A percentile compares a stretch with the other conserved stretches of the same genome.
These are phyloP conservation scores for Stenoptilia bipunctidactyla DNA, from an alignment of 2,888 invertebrate species.

Conservation along the genomic window DNA sequence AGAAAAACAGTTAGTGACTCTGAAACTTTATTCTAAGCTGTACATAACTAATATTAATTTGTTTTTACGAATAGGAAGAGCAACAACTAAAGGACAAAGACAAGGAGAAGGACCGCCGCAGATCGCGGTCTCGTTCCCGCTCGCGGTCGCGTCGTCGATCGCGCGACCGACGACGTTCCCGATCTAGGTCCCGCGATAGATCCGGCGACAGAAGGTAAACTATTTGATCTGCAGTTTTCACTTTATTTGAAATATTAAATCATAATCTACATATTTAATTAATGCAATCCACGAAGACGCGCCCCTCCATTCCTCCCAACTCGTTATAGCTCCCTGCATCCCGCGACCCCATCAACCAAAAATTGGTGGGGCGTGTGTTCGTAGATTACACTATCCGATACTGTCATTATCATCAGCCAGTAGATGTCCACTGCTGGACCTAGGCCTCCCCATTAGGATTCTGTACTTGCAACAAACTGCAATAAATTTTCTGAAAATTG, in stretches of 20 bases:
- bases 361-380: slow-evolving; percentile 9
- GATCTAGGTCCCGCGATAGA: slow-evolving; percentile 45
- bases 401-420: too few relatives aligned
- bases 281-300: too few relatives aligned
- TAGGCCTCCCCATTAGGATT: too few relatives aligned
- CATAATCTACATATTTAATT: too few relatives aligned
- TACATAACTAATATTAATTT: too few relatives aligned
- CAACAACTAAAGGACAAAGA: slow-evolving; percentile 72
- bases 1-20: too few relatives aligned
- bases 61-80: too few relatives aligned
- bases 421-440: too few relatives aligned
- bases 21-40: too few relatives aligned
- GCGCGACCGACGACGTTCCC: slow-evolving; percentile 44
- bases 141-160: slow-evolving; percentile 34
- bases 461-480: too few relatives aligned
- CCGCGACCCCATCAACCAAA: slow-evolving; percentile 8
- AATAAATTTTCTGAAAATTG: too few relatives aligned
- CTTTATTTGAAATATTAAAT: not conserved
- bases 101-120: slow-evolving; percentile 77
- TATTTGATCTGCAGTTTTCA: not conserved
- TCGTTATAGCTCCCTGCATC: slow-evolving; percentile 8
- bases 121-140: slow-evolving; percentile 39
- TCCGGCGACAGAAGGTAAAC: slow-evolving; percentile 57
- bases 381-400: slow-evolving; percentile 11
- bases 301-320: too few relatives aligned